Base-by-base conservation (phyloP, 2,113 vertebrate genomes). In the Phycodurus eques region DNA sequence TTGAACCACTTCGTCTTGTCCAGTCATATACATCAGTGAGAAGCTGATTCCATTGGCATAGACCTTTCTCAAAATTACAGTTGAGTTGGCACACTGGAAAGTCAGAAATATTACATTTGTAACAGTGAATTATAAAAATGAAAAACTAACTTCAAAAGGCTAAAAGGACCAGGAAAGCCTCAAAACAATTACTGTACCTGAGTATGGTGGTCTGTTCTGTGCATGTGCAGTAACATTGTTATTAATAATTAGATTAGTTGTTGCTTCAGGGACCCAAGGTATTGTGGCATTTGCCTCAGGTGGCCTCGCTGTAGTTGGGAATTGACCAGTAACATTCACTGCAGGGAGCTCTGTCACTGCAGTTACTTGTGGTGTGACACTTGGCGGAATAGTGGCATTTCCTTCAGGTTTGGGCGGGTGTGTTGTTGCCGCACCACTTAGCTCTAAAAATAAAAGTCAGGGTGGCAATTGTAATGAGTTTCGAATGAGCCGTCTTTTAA, bases 41-140 rank as follows among this genome's bases (percentile, higher is more conserved):
- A 42, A 79, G 9, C 22, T 88, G 79, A 57, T 6, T 82, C 87
- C 87, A 87, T 0, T 69, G 39, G 59, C 83, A 88, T 2, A 85
- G 27, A 57, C 79, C 62, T 39, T 65, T 13, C 6, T 85, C 84
- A 76, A 85, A 86, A 51, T 76, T 31, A 72, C 87, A 87, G 61
- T 77, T 3, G 17, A 88, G 4, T 0, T 72, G 44, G 33, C 83
- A 84, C 1, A 42, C 85, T 87, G 59, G 2, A 71, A 75, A 64
- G 31, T 57, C 27, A 60, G 13, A 63, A 8, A 80, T 46, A 17
- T 7, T 19, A 62, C 49, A 53, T 19, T 53, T 42, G 19, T 63
- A 14, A 61, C 60, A 62, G 31, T 61, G 31, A 13, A 15, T 53
- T n/a, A 56, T 5, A 59, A 8, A 79, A 53, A 59, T 22, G 8